Base-by-base conservation (phyloP, 2,888 invertebrate species). In the Lithosia quadra region DNA sequence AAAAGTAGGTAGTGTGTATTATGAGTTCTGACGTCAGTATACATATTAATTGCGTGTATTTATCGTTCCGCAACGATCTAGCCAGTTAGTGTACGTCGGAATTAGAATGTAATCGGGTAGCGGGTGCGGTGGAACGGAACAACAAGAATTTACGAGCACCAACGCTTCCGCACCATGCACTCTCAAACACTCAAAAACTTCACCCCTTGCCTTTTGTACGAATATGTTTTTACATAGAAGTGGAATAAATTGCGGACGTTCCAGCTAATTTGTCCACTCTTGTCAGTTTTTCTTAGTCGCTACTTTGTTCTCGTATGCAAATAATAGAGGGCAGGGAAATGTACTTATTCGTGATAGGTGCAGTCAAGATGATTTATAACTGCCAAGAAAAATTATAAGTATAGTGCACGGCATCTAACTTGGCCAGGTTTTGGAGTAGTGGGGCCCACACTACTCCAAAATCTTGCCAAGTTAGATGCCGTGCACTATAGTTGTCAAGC, bases 101-200 rank as follows among this genome's bases (percentile, higher is more conserved):
- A 88, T 85, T 84, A 82, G 84, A 84, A 84, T 86, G 87, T 84
- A 86, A 87, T 85, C 86, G 82, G 75, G 80, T 81, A 79, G 74
- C 80, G 82, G 79, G 84, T 80, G 79, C 75, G 75, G 82, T 64
- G 75, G 81, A 79, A 83, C 82, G 82, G 82, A 83, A 82, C 81
- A 81, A 79, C 83, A 80, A 84, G 79, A 81, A 88, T 88, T 88
- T 88, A 88, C 81, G 85, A 83, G 79, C 78, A 63, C 78, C 67
- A 76, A 75, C 68, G 80, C 78, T 88, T 87, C 87, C 87, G 87
- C 78, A 80, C 82, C 76, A 78, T 86, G 84, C 85, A 86, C 84
- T 84, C 82, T 78, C 80, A 85, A 87, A 86, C 78, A 83, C 82
- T 85, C 78, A 85, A 86, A 80, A 86, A 84, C 84, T 83, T 84